Evolutionary conservation across 2,113 vertebrate genomes (phyloP), one percentile per base, ranked within the genome.

Genomic region (Bubo scandiacus): DNA sequence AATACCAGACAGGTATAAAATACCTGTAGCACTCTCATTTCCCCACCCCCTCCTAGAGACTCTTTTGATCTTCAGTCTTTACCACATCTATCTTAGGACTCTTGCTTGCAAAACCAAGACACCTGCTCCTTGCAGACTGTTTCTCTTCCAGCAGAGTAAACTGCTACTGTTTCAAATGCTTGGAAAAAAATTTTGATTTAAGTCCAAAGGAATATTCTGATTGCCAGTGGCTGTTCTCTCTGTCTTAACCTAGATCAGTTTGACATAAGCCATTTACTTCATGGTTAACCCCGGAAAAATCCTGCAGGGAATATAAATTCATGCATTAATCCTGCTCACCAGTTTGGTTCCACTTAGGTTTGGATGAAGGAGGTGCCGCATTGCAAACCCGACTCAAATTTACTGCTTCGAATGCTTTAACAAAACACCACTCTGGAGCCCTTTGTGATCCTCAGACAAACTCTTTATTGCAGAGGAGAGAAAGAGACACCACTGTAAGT

Each of bases 241-340:
- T 42, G 62, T 74, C 92, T 96, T 90, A 95, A 94, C 91, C 42
- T 47, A 95, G 78, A 96, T 95, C 87, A 83, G 38, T 87, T 96
- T 96, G 95, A 97, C 95, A 91, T 90, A 97, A 97, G 84, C 91
- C 94, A 91, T 96, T 97, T 91, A 95, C 67, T 95, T 96, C 38
- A 40, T 10, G 10, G 91, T 94, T 96, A 94, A 82, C 91, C 87
- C 61, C 4, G 0, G 89, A 94, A 96, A 96, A 96, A 83, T 90
- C 92, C 95, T 97, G 63, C 86, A 52, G 87, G 59, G 81, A 94
- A 84, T 52, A 93, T 51, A 90, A 94, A 90, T 73, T 91, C 43
- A 8, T 21, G 65, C 54, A 22, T 78, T 96, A 96, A 93, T 93
- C 92, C 87, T 45, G 43, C 81, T 89, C 67, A 61, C 57, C 47